Percentiles rank a stretch among this genome's conserved stretches.
Conservation (phyloP, 2,113 vertebrate genomes). For the Tragulus kanchil region DNA sequence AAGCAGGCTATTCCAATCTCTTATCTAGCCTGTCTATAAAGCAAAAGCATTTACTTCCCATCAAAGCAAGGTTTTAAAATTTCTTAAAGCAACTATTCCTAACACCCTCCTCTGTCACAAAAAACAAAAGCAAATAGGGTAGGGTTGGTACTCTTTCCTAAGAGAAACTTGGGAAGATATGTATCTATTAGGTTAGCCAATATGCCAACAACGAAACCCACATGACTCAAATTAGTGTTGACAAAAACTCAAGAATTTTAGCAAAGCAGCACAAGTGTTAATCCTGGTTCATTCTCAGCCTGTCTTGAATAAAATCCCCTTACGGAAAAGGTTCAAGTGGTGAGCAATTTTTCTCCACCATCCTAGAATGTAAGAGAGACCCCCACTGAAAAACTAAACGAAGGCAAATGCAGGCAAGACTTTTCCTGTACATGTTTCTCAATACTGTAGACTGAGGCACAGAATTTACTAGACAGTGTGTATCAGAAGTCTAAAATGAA, state of each 20-base stretch:
- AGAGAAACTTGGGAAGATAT: not conserved
- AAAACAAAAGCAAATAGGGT: not conserved
- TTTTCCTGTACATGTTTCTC: not conserved
- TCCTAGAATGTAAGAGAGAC: not conserved
- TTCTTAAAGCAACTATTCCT: not conserved
- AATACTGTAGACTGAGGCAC: not conserved
- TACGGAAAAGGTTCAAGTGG: not conserved
- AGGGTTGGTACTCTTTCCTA: not conserved
- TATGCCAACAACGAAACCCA: not conserved
- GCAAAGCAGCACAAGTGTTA: not conserved
- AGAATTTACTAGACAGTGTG: not conserved
- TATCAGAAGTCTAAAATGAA: conserved; percentile 9
- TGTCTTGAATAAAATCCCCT: not conserved
- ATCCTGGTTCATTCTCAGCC: not conserved
- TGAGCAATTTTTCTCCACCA: not conserved
- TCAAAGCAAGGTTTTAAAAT: not conserved
- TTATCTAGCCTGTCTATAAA: not conserved
- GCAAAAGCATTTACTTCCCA: not conserved
- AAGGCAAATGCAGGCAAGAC: not conserved
- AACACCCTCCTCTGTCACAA: not conserved
- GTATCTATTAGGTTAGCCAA: not conserved
- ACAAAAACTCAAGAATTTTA: conserved; percentile 19
- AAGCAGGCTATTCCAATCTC: not conserved
- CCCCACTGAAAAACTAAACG: not conserved
- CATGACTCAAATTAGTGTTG: not conserved